phyloP scores from a whole-genome alignment of 2,113 vertebrate species.

The Arizona elegans region DNA sequence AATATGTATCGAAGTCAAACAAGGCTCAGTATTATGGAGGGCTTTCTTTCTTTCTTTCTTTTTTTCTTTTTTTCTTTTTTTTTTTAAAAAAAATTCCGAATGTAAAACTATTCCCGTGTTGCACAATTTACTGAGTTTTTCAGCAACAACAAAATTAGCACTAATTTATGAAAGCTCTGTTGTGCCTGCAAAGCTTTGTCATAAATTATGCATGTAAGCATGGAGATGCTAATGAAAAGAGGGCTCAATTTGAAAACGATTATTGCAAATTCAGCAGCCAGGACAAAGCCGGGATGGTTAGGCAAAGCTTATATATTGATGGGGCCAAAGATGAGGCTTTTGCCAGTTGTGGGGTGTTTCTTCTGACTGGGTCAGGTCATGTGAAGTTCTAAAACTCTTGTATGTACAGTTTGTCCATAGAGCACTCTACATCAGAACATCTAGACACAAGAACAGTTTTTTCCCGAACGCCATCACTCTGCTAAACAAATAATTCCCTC shows the following conservation, averaged over 20 bases:
- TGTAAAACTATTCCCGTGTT: slow-evolving; percentile 42
- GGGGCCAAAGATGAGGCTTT: slow-evolving; percentile 52
- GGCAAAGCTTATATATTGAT: slow-evolving; percentile 50
- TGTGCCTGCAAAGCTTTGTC: slow-evolving; percentile 55
- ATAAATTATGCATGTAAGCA: slow-evolving; percentile 62
- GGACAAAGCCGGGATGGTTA: slow-evolving; percentile 39
- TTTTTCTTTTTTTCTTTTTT: no score
- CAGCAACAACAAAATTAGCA: slow-evolving; percentile 56
- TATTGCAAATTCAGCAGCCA: slow-evolving; percentile 62
- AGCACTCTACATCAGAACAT: no score
- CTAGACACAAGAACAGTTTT: no score
- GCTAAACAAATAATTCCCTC: no score
- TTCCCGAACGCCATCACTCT: no score
- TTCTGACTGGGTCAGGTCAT: slow-evolving; percentile 10
- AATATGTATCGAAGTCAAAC: slow-evolving; percentile 42
- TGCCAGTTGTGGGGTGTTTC: slow-evolving; percentile 48
- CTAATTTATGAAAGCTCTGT: slow-evolving; percentile 58
- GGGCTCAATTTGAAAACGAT: slow-evolving; percentile 64
- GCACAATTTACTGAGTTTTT: slow-evolving; percentile 48
- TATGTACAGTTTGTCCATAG: neutral
- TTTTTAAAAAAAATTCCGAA: slow-evolving; percentile 10
- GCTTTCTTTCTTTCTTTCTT: no score
- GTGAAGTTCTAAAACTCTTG: slow-evolving; percentile 27
- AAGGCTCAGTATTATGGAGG: slow-evolving; percentile 21
- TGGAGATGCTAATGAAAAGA: slow-evolving; percentile 66